phyloP scores from a whole-genome alignment of 2,888 invertebrate species.

The Calameuta pallipes region DNA sequence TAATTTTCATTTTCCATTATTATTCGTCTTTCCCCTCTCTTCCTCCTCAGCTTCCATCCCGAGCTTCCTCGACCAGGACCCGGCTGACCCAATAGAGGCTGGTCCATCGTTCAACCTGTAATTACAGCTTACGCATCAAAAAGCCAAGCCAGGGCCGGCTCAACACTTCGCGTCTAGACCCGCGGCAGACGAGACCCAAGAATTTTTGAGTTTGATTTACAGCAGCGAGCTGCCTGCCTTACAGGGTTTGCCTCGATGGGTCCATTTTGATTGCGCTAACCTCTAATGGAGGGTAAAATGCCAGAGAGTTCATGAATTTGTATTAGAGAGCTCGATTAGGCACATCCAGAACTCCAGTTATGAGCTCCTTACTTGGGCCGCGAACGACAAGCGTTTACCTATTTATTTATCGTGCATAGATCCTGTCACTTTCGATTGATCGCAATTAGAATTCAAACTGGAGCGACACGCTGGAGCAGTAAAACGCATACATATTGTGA shows the following conservation, averaged over 20 bases:
- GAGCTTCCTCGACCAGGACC: conserved; percentile 26
- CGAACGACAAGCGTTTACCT: background rate
- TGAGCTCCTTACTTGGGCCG: background rate
- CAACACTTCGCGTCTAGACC: conserved; percentile 32
- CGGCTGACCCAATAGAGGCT: conserved; percentile 23
- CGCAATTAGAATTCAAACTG: background rate
- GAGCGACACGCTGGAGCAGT: too few species aligned
- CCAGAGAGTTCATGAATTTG: conserved; percentile 62
- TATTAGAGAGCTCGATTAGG: conserved; percentile 49
- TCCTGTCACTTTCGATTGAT: background rate
- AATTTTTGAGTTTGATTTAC: conserved; percentile 62
- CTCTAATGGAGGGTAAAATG: conserved; percentile 62
- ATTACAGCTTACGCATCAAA: conserved; percentile 1
- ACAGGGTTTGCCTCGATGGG: conserved; percentile 31
- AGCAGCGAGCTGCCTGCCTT: conserved; percentile 38
- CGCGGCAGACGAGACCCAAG: conserved; percentile 31
- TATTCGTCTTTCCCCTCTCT: conserved; percentile 32
- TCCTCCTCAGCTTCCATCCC: background rate
- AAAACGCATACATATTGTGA: too few species aligned
- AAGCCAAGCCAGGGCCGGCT: background rate
- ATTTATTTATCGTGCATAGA: background rate
- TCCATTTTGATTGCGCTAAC: conserved; percentile 59
- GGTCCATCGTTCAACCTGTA: conserved; percentile 10
- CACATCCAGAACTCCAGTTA: background rate
- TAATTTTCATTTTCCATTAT: background rate